These are phyloP conservation scores for Caenorhabditis sulstoni DNA, from an alignment of 2,888 invertebrate genomes.

Conservation along the genomic window DNA sequence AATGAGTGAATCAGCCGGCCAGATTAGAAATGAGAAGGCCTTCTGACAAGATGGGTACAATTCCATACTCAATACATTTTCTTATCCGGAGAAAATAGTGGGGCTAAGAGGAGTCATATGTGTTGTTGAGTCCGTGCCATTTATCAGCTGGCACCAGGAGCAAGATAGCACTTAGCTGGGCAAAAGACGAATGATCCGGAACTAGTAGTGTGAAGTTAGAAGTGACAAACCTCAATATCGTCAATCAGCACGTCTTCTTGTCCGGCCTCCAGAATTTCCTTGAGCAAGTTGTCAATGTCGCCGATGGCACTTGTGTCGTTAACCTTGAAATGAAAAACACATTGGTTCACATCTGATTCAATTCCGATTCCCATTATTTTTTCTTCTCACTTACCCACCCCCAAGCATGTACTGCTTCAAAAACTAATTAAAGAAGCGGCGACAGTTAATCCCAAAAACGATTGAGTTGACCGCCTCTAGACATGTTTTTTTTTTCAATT, in stretches of 20 bases:
- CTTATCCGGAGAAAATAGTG: too few relatives aligned
- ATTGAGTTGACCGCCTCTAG: not conserved
- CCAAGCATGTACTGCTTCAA: not conserved
- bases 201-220: not conserved
- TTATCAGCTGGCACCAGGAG: not conserved
- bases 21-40: not conserved
- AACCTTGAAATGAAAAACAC: constrained; percentile 42
- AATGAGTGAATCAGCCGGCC: not conserved
- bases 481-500: constrained; percentile 20
- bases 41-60: too few relatives aligned
- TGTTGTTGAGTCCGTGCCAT: not conserved
- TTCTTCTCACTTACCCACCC: not conserved
- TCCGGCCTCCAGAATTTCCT: constrained; percentile 53
- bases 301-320: constrained; percentile 48
- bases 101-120: not conserved
- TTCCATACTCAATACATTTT: too few relatives aligned
- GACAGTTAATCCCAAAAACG: not conserved
- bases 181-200: not conserved
- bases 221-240: constrained; percentile 44
- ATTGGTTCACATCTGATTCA: not conserved
- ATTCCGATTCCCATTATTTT: not conserved
- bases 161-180: not conserved
- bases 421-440: constrained; percentile 8
- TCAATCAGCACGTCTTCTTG: constrained; percentile 52
- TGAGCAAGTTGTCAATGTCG: constrained; percentile 58